Conservation (phyloP, 2,888 invertebrate genomes). For the Crocallis elinguaria region DNA sequence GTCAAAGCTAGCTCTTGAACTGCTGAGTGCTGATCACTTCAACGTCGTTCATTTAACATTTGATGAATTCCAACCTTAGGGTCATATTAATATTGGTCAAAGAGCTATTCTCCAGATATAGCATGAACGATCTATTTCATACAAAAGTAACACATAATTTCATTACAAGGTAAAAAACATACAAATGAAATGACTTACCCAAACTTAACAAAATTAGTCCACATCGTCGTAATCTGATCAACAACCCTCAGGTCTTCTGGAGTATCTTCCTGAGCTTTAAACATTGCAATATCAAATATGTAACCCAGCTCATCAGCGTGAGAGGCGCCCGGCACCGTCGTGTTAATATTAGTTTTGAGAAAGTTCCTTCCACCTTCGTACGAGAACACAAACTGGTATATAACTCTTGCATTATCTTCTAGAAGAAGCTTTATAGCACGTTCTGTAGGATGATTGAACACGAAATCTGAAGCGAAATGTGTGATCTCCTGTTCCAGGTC, state of each 20-base stretch:
- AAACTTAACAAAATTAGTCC: too few species aligned
- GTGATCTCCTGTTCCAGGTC: slow-evolving; percentile 22
- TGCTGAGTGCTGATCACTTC: too few species aligned
- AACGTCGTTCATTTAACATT: too few species aligned
- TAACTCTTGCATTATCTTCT: slow-evolving; percentile 29
- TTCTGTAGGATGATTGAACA: slow-evolving; percentile 43
- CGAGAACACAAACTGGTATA: slow-evolving; percentile 52
- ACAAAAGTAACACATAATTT: too few species aligned
- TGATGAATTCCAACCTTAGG: too few species aligned
- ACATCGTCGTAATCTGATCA: slow-evolving; percentile 20
- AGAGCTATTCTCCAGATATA: too few species aligned
- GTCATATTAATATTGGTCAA: too few species aligned
- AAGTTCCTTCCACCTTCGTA: slow-evolving; percentile 51
- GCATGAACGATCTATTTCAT: too few species aligned
- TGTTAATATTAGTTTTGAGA: slow-evolving; percentile 34
- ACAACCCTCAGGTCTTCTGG: slow-evolving; percentile 22
- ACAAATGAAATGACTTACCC: too few species aligned
- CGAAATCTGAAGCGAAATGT: slow-evolving; percentile 46
- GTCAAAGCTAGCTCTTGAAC: too few species aligned
- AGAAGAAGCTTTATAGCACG: slow-evolving; percentile 42
- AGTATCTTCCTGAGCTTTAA: slow-evolving; percentile 1
- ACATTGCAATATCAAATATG: slow-evolving; percentile 41
- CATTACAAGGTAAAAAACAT: too few species aligned
- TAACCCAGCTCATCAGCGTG: slow-evolving; percentile 38
- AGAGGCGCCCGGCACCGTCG: slow-evolving; percentile 22